Evolutionary conservation across 2,888 invertebrate genomes (phyloP), one percentile per base, ranked within the genome.

Genomic region (Anodontia alba): DNA sequence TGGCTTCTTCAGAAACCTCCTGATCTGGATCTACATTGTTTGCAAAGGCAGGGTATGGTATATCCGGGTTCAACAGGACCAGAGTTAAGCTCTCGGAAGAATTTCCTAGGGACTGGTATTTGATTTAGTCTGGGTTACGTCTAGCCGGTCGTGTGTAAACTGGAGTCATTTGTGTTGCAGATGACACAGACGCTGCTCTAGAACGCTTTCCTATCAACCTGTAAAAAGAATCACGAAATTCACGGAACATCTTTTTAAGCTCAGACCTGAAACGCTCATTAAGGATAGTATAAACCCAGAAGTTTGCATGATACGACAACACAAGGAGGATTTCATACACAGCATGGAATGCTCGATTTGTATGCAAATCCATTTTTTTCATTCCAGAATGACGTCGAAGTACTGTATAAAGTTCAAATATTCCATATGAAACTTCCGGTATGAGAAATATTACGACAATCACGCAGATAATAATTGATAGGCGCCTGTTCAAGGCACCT

Each of bases 361-460:
- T 31, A n/a, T 77, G 67, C 0, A 76, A 36, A 12, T 62, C 31
- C 15, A 77, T 69, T 15, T 68, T 66, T 3, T 62, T 29, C 15
- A 38, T 38, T 29, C 62, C 72, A 7, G 69, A 26, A 5, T 67
- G 68, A 26, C 20, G 73, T 26, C 54, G 68, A 2, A 78, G 36
- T 20, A 75, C 70, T 0, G 69, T 78, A 20, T 49, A 31, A 23
- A 83, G 42, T 38, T 70, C 62, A 69, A 78, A 87, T 20, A 87
- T 73, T 26, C 84, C 83, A 67, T 87, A 83, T 29, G 85, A 80
- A 8, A 87, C 76, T 73, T 87, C 87, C 29, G 81, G 80, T 36
- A 87, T 33, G n/a, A 87, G 76, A 67, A 87, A 87, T 1, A 77
- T 71, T 23, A 80, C 72, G 5, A 82, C 87, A 20, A 87, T 81